Evolutionary conservation across 2,888 invertebrate genomes (phyloP).

Genomic region (Vannuccia rotundouncinata): DNA sequence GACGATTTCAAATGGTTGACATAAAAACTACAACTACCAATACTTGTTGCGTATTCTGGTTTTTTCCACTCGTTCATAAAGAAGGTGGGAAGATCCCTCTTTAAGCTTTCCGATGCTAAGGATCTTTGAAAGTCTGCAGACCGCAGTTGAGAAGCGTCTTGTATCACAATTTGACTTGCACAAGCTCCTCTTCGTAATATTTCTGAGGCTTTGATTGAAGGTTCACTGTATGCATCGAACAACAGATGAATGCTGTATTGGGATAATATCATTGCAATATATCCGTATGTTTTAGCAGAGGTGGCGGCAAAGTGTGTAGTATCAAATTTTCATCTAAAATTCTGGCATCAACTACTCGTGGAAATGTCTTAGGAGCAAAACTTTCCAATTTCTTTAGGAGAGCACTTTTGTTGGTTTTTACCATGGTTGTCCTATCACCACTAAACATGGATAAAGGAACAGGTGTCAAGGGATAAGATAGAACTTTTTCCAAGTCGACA

Average conservation of each 20-base stretch:
- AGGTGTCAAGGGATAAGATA: not conserved
- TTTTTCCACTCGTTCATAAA: not conserved
- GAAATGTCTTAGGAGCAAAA: not conserved
- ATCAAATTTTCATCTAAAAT: not conserved
- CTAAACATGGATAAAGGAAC: not conserved
- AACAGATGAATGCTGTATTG: slow-evolving; percentile 19
- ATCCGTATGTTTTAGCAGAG: not conserved
- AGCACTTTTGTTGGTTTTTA: not conserved
- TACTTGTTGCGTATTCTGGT: not conserved
- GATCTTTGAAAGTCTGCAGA: slow-evolving; percentile 10
- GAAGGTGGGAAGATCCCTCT: not conserved
- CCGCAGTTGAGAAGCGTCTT: slow-evolving; percentile 4
- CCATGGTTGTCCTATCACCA: not conserved
- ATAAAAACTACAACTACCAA: not conserved
- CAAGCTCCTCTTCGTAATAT: slow-evolving; percentile 3
- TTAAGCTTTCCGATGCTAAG: not conserved
- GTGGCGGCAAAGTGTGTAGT: not conserved
- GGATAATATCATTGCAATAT: not conserved
- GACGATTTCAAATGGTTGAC: not conserved
- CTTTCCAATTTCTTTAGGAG: not conserved
- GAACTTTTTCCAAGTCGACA: not conserved
- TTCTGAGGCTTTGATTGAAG: slow-evolving; percentile 5
- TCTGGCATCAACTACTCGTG: not conserved
- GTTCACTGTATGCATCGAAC: slow-evolving; percentile 5
- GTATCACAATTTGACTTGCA: slow-evolving; percentile 14